These are phyloP conservation scores for Drosophila nigritarsus DNA, from an alignment of 2,888 invertebrate species.

Conservation along the genomic window DNA sequence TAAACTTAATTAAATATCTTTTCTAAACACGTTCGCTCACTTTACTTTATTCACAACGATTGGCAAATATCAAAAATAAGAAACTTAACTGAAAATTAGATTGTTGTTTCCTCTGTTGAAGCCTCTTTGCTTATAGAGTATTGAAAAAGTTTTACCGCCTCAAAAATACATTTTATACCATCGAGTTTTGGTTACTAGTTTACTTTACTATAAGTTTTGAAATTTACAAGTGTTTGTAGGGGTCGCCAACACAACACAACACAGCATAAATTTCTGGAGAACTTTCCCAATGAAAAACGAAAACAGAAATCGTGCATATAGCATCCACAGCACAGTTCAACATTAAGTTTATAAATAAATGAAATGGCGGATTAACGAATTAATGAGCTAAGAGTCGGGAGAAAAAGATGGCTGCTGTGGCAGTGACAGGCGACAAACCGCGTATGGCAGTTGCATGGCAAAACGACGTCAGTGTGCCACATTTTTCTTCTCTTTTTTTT, in stretches of 20 bases:
- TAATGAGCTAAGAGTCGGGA: constrained; percentile 54
- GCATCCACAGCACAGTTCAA: constrained; percentile 9
- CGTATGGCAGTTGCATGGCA: constrained; percentile 37
- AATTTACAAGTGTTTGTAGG: constrained; percentile 39
- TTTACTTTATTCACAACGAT: neutral
- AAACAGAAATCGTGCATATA: constrained; percentile 11
- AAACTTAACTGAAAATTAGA: no score
- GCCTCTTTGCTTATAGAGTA: constrained; percentile 1
- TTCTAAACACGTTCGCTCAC: neutral
- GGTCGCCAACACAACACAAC: neutral
- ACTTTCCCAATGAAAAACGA: neutral
- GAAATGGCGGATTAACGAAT: constrained; percentile 65
- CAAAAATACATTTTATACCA: neutral
- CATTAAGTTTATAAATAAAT: constrained; percentile 40
- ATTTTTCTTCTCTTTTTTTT: constrained; percentile 22
- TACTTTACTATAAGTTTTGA: constrained; percentile 19
- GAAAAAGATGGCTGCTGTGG: neutral
- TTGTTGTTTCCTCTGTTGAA: no score
- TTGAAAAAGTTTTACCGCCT: neutral
- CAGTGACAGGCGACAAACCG: constrained; percentile 1
- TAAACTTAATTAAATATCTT: neutral
- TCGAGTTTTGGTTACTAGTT: constrained; percentile 8
- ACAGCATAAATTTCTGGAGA: constrained; percentile 23
- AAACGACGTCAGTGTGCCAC: constrained; percentile 50
- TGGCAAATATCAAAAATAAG: no score